Conservation (phyloP, 2,888 invertebrate species). For the Tenthredo distinguenda region DNA sequence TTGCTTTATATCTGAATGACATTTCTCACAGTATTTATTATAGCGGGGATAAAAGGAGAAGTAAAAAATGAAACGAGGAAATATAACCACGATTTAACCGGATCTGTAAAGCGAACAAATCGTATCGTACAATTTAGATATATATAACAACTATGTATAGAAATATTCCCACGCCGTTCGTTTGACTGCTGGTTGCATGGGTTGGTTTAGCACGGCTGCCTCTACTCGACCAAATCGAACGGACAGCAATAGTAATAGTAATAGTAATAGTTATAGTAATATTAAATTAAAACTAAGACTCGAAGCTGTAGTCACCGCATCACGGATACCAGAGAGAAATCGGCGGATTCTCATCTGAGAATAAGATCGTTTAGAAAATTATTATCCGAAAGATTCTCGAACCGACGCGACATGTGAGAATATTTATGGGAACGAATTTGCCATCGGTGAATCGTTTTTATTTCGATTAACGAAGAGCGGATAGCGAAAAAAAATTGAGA, state of each 20-base stretch:
- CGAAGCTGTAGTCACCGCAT: neutral
- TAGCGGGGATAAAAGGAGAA: neutral
- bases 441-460: too few species aligned
- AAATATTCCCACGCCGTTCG: slow-evolving; percentile 38
- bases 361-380: neutral
- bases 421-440: too few species aligned
- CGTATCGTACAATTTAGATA: neutral
- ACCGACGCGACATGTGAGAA: too few species aligned
- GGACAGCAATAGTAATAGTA: neutral
- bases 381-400: too few species aligned
- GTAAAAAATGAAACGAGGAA: neutral
- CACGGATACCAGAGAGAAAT: neutral
- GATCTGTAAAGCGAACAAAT: slow-evolving; percentile 20
- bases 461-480: too few species aligned
- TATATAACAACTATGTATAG: neutral
- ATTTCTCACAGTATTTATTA: neutral
- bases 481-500: too few species aligned
- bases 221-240: slow-evolving; percentile 46
- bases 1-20: neutral
- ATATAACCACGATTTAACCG: slow-evolving; percentile 24
- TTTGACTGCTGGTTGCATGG: neutral
- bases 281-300: neutral
- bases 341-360: neutral
- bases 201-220: neutral
- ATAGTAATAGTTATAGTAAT: neutral